Conservation (phyloP, 1,140 invertebrate species). For the Drosophila pandora region DNA sequence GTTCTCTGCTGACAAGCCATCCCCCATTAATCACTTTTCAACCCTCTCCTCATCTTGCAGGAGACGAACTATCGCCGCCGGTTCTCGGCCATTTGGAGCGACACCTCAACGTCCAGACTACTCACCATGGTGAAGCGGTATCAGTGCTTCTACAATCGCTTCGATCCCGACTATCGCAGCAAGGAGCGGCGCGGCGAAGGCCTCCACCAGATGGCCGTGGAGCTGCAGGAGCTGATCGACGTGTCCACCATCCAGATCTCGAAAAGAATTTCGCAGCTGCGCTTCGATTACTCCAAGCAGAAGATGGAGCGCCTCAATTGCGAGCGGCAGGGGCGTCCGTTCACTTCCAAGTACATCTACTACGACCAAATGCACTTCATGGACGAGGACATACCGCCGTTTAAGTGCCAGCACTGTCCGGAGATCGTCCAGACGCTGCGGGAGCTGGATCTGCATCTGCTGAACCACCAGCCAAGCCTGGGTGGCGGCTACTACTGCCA, state of each 20-base stretch:
- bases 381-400: conserved; percentile 78
- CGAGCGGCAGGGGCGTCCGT: conserved; percentile 65
- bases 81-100: conserved; percentile 79
- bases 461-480: conserved; percentile 66
- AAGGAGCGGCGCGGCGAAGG: conserved; percentile 79
- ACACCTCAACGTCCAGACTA: conserved; percentile 73
- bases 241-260: conserved; percentile 79
- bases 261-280: conserved; percentile 76
- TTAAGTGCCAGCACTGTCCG: conserved; percentile 72
- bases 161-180: conserved; percentile 77
- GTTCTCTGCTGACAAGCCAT: not conserved
- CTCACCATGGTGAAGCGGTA: conserved; percentile 70
- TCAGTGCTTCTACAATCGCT: conserved; percentile 79
- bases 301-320: conserved; percentile 72
- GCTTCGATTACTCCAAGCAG: conserved; percentile 80
- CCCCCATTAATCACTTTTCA: conserved; percentile 3
- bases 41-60: conserved; percentile 13
- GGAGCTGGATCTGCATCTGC: conserved; percentile 70
- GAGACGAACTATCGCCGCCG: conserved; percentile 75
- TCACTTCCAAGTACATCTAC: conserved; percentile 72
- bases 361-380: conserved; percentile 79
- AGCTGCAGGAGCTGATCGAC: conserved; percentile 71
- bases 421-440: conserved; percentile 72
- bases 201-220: conserved; percentile 72
- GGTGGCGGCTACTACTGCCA: conserved; percentile 66